Evolutionary conservation across 1,140 invertebrate genomes (phyloP).

Genomic region (Brachystomella parvula): DNA sequence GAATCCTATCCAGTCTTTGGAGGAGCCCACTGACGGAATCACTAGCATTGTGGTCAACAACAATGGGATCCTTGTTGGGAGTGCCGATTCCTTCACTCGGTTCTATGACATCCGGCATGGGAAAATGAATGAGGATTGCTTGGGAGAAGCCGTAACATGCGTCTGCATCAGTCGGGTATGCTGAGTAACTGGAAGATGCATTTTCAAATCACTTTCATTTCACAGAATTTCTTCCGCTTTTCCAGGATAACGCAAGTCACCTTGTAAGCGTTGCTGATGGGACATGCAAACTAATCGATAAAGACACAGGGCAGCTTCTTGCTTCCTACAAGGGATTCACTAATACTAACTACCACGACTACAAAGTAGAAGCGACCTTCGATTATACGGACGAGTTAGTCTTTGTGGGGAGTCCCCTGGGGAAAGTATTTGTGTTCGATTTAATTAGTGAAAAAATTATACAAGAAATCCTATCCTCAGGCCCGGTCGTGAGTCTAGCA

Average conservation of each 20-base stretch:
- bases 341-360: slow-evolving; percentile 27
- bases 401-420: slow-evolving; percentile 23
- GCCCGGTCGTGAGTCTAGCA: neutral
- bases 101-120: slow-evolving; percentile 85
- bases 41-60: slow-evolving; percentile 75
- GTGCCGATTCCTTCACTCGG: slow-evolving; percentile 77
- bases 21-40: slow-evolving; percentile 88
- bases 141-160: slow-evolving; percentile 69
- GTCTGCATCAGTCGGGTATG: slow-evolving; percentile 65
- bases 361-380: slow-evolving; percentile 31
- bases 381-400: slow-evolving; percentile 30
- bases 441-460: slow-evolving; percentile 27
- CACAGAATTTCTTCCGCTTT: no score
- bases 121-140: slow-evolving; percentile 69
- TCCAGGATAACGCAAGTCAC: slow-evolving; percentile 82
- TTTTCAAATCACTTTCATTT: no score
- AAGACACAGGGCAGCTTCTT: slow-evolving; percentile 72
- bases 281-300: slow-evolving; percentile 77
- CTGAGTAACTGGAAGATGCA: no score
- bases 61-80: slow-evolving; percentile 83
- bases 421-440: slow-evolving; percentile 29
- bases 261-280: slow-evolving; percentile 74
- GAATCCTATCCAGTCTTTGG: slow-evolving; percentile 52
- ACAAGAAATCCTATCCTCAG: neutral
- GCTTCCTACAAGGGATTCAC: slow-evolving; percentile 48